Evolutionary conservation across 2,113 vertebrate species (phyloP).

Genomic region (Mormyrus iriodes): DNA sequence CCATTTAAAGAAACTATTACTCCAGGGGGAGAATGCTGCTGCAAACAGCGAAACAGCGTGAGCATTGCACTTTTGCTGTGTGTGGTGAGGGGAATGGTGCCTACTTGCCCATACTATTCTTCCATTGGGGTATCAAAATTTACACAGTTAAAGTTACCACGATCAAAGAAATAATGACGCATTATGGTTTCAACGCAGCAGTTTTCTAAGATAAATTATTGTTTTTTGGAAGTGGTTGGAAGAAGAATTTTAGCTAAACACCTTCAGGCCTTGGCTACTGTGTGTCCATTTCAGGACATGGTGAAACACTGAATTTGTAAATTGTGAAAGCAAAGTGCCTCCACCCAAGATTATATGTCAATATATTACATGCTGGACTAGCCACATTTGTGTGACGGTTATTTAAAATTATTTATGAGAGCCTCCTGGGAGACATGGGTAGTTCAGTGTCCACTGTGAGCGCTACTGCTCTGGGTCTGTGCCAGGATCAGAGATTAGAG

Average conservation of each 20-base stretch:
- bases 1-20: not conserved
- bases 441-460: conserved; percentile 15
- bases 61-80: not conserved
- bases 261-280: not conserved
- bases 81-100: not conserved
- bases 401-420: not conserved
- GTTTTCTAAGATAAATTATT: not conserved
- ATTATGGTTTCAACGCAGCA: not conserved
- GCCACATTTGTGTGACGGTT: not conserved
- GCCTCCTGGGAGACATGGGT: not conserved
- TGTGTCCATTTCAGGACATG: not conserved
- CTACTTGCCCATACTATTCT: not conserved
- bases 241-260: too few relatives aligned
- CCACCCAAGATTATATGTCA: not conserved
- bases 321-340: not conserved
- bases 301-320: not conserved
- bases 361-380: not conserved
- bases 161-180: not conserved
- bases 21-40: not conserved
- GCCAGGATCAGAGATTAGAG: conserved; percentile 23
- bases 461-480: conserved; percentile 22
- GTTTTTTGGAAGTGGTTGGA: too few relatives aligned
- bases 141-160: not conserved
- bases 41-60: not conserved
- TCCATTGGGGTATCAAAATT: not conserved